Evolutionary conservation across 2,888 invertebrate genomes (phyloP), one percentile per base, ranked within the genome.

Genomic region (Ormyrus rosae): DNA sequence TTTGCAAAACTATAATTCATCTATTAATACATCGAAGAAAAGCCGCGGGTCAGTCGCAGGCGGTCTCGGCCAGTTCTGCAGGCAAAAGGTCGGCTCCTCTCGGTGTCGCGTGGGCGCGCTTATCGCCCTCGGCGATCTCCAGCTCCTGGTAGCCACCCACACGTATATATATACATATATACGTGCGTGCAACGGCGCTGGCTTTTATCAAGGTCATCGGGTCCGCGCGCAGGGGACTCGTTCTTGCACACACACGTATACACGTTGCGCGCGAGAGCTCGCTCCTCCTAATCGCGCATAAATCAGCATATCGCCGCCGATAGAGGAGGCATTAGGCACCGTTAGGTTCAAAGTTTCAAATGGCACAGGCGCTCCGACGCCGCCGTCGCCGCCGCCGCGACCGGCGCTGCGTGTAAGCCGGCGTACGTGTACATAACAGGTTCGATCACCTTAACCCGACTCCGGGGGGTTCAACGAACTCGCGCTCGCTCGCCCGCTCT

Each of bases 391-490:
- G 34, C 34, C 34, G 34, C 34, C 13, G 13, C 13, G 4, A 4
- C 34, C 34, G 34, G 4, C 34, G 34, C 34, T 50, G 48, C 50
- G 11, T 6, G 34, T 51, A 51, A 4, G 51, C 46, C 46, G 5
- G 34, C 51, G 63, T 53, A 34, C 34, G 55, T 78, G 53, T 45
- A 55, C 77, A 72, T 68, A 76, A 76, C 76, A 81, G 80, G 80
- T 81, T 81, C 80, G 80, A 81, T 81, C 76, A 81, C 80, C 80
- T 81, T 73, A 51, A 71, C 70, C 67, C 80, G 70, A 70, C 70
- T 68, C 53, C 19, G 13, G 53, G 53, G n/a, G 79, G 86, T 86
- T 86, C 85, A 83, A 85, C 76, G 85, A 86, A 86, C 86, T 77
- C 77, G 60, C 61, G 74, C 53, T 46, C 8, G 69, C 1, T 5